Percentiles rank a stretch among this genome's conserved stretches.
These are phyloP conservation scores for Hemithea aestivaria DNA, from an alignment of 2,888 invertebrate genomes.

Conservation along the genomic window DNA sequence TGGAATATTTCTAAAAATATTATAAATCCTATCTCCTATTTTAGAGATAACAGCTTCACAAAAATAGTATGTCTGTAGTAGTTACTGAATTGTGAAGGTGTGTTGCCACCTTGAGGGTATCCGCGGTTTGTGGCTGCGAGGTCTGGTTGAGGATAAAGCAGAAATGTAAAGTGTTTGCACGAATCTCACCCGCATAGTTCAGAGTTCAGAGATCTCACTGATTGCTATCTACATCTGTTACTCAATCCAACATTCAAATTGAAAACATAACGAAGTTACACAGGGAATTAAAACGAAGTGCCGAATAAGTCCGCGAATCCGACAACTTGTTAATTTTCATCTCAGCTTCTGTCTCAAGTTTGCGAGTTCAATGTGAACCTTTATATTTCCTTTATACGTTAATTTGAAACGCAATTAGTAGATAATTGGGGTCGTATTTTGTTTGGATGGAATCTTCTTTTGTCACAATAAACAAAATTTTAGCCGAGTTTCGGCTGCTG, in stretches of 20 bases:
- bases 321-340: conserved; percentile 8
- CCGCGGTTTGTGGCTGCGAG: background rate
- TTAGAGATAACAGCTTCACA: too few relatives aligned
- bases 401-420: conserved; percentile 6
- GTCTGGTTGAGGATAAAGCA: background rate
- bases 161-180: background rate
- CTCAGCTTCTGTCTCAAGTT: conserved; percentile 2
- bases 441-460: too few relatives aligned
- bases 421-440: conserved; percentile 5
- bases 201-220: background rate
- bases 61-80: too few relatives aligned
- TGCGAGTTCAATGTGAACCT: background rate
- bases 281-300: conserved; percentile 12
- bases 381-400: conserved; percentile 4
- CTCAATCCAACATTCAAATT: conserved; percentile 10
- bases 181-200: background rate
- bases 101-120: background rate
- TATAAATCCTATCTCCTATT: too few relatives aligned
- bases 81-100: too few relatives aligned
- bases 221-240: background rate
- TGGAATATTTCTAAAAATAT: too few relatives aligned
- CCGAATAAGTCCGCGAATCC: conserved; percentile 1
- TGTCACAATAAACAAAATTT: too few relatives aligned
- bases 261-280: conserved; percentile 13
- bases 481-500: too few relatives aligned